Conservation (phyloP, 2,888 invertebrate species). For the Hetaerina titia region DNA sequence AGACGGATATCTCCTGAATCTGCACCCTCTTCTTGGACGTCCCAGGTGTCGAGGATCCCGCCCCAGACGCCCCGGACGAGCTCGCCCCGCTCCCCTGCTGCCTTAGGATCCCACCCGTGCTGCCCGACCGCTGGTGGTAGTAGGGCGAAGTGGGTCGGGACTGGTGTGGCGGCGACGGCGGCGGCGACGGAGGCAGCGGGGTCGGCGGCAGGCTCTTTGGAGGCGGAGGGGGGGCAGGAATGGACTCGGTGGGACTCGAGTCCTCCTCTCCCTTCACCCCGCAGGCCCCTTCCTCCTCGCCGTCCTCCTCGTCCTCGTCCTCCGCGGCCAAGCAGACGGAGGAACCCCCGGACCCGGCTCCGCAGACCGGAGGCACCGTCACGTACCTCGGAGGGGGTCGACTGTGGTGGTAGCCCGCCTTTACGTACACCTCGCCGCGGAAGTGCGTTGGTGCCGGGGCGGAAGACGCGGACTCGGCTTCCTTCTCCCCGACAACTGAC, state of each 20-base stretch:
- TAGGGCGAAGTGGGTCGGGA: conserved; percentile 27
- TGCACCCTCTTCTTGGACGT: conserved; percentile 93
- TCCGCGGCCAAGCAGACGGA: not conserved
- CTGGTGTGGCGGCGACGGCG: conserved; percentile 45
- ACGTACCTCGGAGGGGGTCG: conserved; percentile 67
- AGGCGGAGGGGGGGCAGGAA: conserved; percentile 83
- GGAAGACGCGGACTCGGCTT: conserved; percentile 46
- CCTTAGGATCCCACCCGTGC: conserved; percentile 41
- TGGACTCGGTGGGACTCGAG: conserved; percentile 72
- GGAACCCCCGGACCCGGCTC: conserved; percentile 28
- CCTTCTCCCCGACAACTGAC: conserved; percentile 48
- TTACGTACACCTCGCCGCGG: conserved; percentile 45
- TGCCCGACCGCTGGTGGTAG: conserved; percentile 37
- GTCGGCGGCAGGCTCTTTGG: conserved; percentile 76
- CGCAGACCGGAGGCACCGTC: conserved; percentile 54
- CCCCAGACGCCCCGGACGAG: not conserved
- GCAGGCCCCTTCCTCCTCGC: conserved; percentile 30
- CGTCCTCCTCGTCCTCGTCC: conserved; percentile 42
- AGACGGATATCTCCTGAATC: conserved; percentile 95
- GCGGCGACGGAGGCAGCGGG: conserved; percentile 46
- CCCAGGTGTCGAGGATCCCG: conserved; percentile 82
- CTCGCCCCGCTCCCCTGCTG: conserved; percentile 71
- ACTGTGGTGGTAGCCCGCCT: conserved; percentile 32
- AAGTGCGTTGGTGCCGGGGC: conserved; percentile 49
- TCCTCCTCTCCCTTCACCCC: conserved; percentile 29